Base-by-base conservation (phyloP, 2,888 invertebrate species). In the Bhutanitis thaidina region DNA sequence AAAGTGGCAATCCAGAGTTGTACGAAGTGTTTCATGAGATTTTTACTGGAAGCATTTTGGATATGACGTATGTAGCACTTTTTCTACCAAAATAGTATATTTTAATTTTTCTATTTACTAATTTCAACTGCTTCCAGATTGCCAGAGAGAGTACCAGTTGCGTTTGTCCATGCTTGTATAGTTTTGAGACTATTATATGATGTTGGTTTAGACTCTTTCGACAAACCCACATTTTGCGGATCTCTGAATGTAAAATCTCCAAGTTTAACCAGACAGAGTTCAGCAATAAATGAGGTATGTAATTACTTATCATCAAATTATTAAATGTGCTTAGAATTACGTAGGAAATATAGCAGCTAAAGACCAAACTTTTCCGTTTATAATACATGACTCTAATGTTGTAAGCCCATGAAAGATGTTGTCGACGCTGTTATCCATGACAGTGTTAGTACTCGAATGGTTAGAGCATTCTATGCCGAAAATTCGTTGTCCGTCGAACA, bases 141-240 rank as follows among this genome's bases (percentile, higher is more conserved):
- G 71, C 93, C 93, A 1, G 92, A 92, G 9, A 91, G 92, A 52
- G 92, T 97, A 60, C 96, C 97, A 7, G 91, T 93, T 43, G 92
- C 94, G 3, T 90, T 98, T 58, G 92, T 94, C 13, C 96, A 96
- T 69, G 95, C 96, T 0, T 95, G 97, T 71, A 91, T 97, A 39
- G 92, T 98, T 40, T 91, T 98, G 63, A 92, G 98, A 51, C 90
- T 98, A 47, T 87, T 99, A 12, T 98, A 99, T 75, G 98, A 99
- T 80, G 95, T 98, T 67, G 97, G 98, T 0, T 90, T 98, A 60
- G 99, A 99, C 81, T 93, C 96, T 38, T 98, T 97, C 80, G 99
- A 99, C 75, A 96, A 96, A 81, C 95, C 95, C 0, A 93, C 93
- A 49, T 90, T 94, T 59, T 92, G 91, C 41, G 93, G 93, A 10